These are phyloP conservation scores for Enteromius mattozi DNA, from an alignment of 2,797 vertebrate species.

Conservation along the genomic window DNA sequence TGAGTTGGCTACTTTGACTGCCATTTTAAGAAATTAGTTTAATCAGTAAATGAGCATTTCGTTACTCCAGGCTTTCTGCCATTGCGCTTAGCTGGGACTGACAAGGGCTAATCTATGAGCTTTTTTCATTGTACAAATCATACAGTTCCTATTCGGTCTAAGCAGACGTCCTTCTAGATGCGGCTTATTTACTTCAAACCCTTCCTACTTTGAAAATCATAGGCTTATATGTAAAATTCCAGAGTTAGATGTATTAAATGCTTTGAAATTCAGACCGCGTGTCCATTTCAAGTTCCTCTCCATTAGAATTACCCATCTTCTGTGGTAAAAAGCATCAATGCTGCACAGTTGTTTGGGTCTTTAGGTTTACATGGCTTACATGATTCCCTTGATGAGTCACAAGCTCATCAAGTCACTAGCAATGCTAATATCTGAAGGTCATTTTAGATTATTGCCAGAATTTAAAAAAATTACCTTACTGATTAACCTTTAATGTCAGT, in stretches of 20 bases:
- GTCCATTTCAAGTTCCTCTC: background rate
- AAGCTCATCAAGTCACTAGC: background rate
- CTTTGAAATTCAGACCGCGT: background rate
- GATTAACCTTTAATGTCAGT: constrained; percentile 33
- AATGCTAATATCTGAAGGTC: constrained; percentile 6
- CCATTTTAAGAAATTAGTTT: constrained; percentile 49
- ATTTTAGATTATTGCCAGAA: constrained; percentile 23
- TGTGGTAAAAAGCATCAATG: constrained; percentile 2
- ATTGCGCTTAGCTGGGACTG: constrained; percentile 1
- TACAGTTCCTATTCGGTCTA: background rate
- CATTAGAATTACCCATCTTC: background rate
- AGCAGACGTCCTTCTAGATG: background rate
- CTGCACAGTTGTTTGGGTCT: background rate
- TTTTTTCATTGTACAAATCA: constrained; percentile 9
- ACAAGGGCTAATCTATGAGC: constrained; percentile 43
- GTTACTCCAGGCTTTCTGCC: constrained; percentile 30
- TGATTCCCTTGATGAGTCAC: constrained; percentile 9
- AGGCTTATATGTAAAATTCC: constrained; percentile 16
- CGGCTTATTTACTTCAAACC: constrained; percentile 30
- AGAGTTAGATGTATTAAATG: background rate
- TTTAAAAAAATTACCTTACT: background rate
- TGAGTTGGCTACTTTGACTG: constrained; percentile 38
- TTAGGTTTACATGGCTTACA: background rate
- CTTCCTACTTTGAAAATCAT: background rate
- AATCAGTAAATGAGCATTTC: constrained; percentile 43